Evolutionary conservation across 2,113 vertebrate genomes (phyloP), one percentile per base, ranked within the genome.

Genomic region (Seriola aureovittata): DNA sequence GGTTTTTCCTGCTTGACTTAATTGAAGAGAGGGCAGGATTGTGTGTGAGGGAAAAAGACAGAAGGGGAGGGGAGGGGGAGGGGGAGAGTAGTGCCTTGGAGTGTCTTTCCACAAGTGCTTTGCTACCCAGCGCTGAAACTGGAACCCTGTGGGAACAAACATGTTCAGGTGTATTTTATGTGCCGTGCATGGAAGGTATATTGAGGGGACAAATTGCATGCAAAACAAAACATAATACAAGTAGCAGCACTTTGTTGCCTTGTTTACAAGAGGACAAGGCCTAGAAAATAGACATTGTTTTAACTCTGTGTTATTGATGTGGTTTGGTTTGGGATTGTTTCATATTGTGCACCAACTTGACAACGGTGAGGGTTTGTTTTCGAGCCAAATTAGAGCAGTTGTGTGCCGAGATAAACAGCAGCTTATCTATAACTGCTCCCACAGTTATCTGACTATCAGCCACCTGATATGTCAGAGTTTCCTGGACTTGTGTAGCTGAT

Each of bases 141-240:
- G 80, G 94, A 96, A 81, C 91, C 91, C 89, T 95, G 95, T 96
- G 95, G 94, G 95, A 96, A 96, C 91, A 64, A 83, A 78, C 89
- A 80, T 91, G 70, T 86, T 90, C 93, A 93, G 94, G 93, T 94
- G 92, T 78, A 88, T 85, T 82, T 87, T 77, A 86, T 91, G 86
- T 70, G 70, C 85, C 69, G 74, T 73, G 87, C 78, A 60, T 55
- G 70, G 78, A 84, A 72, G 83, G 82, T 90, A 78, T 72, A 68
- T 46, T 34, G 55, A 85, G 65, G 68, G 66, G 57, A 86, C 63
- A 76, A 76, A 73, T 13, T 67, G 58, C 54, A 50, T 11, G 75
- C 57, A 64, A 58, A 21, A 42, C 40, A 21, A 54, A 82, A 64
- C 10, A 3, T 75, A 80, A 85, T 32, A 72, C 38, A 66, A 67